These are phyloP conservation scores for Epizoanthus scotinus DNA, from an alignment of 92 coral and sea anemone species.

Conservation along the genomic window DNA sequence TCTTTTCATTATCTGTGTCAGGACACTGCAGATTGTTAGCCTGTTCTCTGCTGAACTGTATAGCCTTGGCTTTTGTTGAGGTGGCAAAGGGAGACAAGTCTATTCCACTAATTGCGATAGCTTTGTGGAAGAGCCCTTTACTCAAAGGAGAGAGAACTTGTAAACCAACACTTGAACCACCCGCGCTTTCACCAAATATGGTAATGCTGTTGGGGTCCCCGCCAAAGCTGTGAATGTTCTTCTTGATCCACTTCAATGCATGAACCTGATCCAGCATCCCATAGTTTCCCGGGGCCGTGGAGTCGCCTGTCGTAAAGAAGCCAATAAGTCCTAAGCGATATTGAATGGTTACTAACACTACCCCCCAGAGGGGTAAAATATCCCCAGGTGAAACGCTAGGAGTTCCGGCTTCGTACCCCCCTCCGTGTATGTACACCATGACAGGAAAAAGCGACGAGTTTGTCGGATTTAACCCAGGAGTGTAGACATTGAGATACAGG, in stretches of 20 bases:
- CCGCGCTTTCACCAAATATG: slow-evolving; percentile 92
- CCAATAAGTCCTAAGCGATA: slow-evolving; percentile 87
- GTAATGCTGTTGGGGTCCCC: slow-evolving; percentile 79
- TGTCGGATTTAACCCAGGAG: slow-evolving; percentile 40
- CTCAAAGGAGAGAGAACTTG: slow-evolving; percentile 68
- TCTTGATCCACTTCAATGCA: slow-evolving; percentile 77
- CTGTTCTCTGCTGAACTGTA: slow-evolving; percentile 45
- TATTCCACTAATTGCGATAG: slow-evolving; percentile 77
- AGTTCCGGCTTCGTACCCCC: slow-evolving; percentile 87
- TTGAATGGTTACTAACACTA: slow-evolving; percentile 84
- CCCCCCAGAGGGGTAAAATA: slow-evolving; percentile 77
- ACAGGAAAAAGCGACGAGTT: slow-evolving; percentile 54
- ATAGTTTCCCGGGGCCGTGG: slow-evolving; percentile 75
- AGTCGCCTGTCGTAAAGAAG: slow-evolving; percentile 77
- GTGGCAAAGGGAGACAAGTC: slow-evolving; percentile 78
- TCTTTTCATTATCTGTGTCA: slow-evolving; percentile 31
- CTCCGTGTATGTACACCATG: slow-evolving; percentile 90
- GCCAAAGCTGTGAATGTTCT: slow-evolving; percentile 68
- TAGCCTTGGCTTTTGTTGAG: slow-evolving; percentile 49
- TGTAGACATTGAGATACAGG: slow-evolving; percentile 71
- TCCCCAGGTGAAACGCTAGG: slow-evolving; percentile 85
- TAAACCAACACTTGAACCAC: slow-evolving; percentile 86
- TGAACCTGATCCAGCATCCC: slow-evolving; percentile 89
- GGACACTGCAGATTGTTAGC: slow-evolving; percentile 57
- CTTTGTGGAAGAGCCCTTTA: slow-evolving; percentile 74